Evolutionary conservation across 2,113 vertebrate genomes (phyloP), one percentile per base, ranked within the genome.

Genomic region (Podiceps cristatus): DNA sequence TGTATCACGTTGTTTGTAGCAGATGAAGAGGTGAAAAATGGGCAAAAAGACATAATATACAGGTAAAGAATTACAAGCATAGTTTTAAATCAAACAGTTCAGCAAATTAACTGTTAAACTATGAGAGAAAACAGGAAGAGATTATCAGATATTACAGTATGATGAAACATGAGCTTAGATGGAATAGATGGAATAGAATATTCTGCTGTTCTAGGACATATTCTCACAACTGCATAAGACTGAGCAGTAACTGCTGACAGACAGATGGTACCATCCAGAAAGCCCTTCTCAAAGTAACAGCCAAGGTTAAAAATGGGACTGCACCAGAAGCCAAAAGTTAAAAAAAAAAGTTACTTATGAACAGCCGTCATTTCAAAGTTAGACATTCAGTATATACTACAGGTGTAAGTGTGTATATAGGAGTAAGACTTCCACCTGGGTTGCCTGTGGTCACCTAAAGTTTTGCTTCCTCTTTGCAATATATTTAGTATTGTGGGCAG

Each of bases 281-380:
- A 92, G 19, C 56, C 58, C 53, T 90, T 87, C 66, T 73, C 2
- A 3, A 85, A 96, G 67, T 52, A 87, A 59, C 66, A 90, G 77
- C 80, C 84, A 78, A 58, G 69, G 62, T 97, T 97, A 96, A 96
- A 97, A 95, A 96, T 75, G 79, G 49, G 66, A 69, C 45, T 82
- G 56, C 13, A 79, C 18, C 76, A 69, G 66, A 93, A 94, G 58
- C 58, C 71, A 83, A 52, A 75, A 64, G 53, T 76, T 77, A 27
- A 72, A 13, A 66, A 72, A 37, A 89, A 75, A 28, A 42, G 8
- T 58, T 84, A 5, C 27, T 91, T 62, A 11, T 33, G 33, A 91
- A 60, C 47, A 89, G 27, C 15, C 53, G 14, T 72, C 20, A 64
- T 75, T 91, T 67, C 60, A 24, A 87, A 86, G 33, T 81, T 67